Evolutionary conservation across 2,888 invertebrate species (phyloP).

Genomic region (Hemistola chrysoprasaria): DNA sequence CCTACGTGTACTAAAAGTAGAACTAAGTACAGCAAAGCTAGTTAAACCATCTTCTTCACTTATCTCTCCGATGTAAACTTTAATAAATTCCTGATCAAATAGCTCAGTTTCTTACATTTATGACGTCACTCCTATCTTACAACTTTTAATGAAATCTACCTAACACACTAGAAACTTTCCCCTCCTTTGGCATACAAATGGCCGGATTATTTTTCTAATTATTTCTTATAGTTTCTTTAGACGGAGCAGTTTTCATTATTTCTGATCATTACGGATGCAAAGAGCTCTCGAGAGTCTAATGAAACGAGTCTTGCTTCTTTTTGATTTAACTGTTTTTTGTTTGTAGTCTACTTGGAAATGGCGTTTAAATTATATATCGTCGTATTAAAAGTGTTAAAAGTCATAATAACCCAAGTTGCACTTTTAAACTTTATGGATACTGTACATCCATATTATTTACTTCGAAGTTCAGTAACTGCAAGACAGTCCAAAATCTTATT

Average conservation of each 20-base stretch:
- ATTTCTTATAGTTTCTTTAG: constrained; percentile 37
- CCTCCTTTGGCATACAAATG: constrained; percentile 35
- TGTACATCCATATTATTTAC: no score
- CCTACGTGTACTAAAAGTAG: no score
- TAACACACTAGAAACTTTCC: constrained; percentile 10
- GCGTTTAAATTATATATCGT: no score
- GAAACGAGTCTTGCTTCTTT: constrained; percentile 3
- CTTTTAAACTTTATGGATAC: no score
- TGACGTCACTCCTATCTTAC: constrained; percentile 9
- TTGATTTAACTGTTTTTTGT: no score
- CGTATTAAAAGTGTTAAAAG: no score
- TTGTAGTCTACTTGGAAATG: no score
- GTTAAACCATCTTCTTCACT: no score
- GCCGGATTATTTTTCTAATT: constrained; percentile 41
- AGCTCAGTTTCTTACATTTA: constrained; percentile 4
- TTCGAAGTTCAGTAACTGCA: no score
- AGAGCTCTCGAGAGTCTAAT: constrained; percentile 27
- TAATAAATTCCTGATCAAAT: constrained; percentile 12
- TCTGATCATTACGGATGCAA: constrained; percentile 37
- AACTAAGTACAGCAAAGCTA: no score
- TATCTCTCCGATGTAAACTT: constrained; percentile 3
- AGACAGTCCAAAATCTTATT: no score
- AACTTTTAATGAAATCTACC: constrained; percentile 21
- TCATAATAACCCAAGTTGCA: no score
- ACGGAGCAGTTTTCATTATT: constrained; percentile 27